Evolutionary conservation across 1,140 invertebrate species (phyloP), one percentile per base, ranked within the genome.

Genomic region (Drosophila pallidifrons): DNA sequence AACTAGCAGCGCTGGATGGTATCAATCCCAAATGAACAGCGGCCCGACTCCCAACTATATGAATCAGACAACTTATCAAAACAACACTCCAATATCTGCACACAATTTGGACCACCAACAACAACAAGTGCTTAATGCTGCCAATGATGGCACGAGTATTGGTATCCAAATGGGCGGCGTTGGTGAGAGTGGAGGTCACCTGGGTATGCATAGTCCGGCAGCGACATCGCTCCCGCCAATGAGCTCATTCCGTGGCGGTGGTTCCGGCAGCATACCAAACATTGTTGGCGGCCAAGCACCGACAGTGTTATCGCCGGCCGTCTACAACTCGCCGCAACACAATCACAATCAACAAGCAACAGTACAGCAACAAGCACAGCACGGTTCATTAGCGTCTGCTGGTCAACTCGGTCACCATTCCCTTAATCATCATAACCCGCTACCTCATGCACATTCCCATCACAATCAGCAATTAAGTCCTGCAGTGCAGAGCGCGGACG

Each of bases 151-250:
- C 30, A 6, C 69, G 30, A 71, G 38, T 54, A 71, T 83, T 72
- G 85, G 75, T 1, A 54, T 91, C 1, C 81, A 82, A 43, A 72
- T 92, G 68, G 73, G 68, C 8, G 59, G 51, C 15, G 75, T 70
- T 10, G 59, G 51, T 13, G 75, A 74, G 28, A 77, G 74, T n/a
- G 68, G 78, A 52, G 68, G 78, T 45, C 79, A 82, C 54, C 70
- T 87, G 7, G 77, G 75, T 1, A 91, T 92, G 74, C 88, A 91
- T 47, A 92, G 91, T 55, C 94, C 51, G 15, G 91, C 78, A 11
- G 60, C 95, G 89, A 94, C 96, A 86, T 96, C 97, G 60, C 94
- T 99, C 93, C 98, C 98, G 66, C 98, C 98, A 41, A 98, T 99
- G 97, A 98, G 97, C 61, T 97, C 97, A 73, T 97, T 99, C 94